Base-by-base conservation (phyloP, 2,888 invertebrate species). In the Patella depressa region DNA sequence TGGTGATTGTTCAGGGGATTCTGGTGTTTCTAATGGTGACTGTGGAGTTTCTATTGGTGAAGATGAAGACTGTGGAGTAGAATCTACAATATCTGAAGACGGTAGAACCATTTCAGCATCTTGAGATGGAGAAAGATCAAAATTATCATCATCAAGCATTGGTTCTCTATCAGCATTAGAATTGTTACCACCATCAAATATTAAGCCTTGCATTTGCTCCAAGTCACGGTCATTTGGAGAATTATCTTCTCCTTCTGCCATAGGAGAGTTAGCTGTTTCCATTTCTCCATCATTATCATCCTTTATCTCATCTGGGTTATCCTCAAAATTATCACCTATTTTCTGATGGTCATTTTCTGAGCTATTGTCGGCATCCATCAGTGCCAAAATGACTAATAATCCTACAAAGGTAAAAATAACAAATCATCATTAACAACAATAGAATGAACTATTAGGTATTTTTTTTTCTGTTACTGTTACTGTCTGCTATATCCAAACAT, bases 171-270 rank as follows among this genome's bases (percentile, higher is more conserved):
- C 65, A 65, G 65, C 19, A 65, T 65, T 65, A 19, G 24, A 24
- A 24, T 65, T 65, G 24, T 24, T 65, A 65, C 65, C 24, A 19
- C 65, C 24, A 45, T 45, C 45, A 45, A 45, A 45, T 45, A 45
- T 45, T 7, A 45, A 45, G 45, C 45, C 45, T 45, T 45, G 45
- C 45, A 45, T 45, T 45, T 45, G 45, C 45, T 45, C 45, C 45
- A 45, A 45, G 45, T 45, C 45, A 45, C 45, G 7, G 19, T 24
- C 65, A 65, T 65, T 24, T 12, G 65, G 24, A 65, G 65, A 65
- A 24, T 65, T 19, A 11, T 74, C 65, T 55, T 74, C 76, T 72
- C 78, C 76, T 72, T 53, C 72, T 24, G 53, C 24, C 57, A 59
- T 72, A 2, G 45, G 34, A 19, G 45, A 19, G 19, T 72, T 71